These are phyloP conservation scores for Anguilla megastoma DNA, from an alignment of 2,797 vertebrate species.

Conservation along the genomic window DNA sequence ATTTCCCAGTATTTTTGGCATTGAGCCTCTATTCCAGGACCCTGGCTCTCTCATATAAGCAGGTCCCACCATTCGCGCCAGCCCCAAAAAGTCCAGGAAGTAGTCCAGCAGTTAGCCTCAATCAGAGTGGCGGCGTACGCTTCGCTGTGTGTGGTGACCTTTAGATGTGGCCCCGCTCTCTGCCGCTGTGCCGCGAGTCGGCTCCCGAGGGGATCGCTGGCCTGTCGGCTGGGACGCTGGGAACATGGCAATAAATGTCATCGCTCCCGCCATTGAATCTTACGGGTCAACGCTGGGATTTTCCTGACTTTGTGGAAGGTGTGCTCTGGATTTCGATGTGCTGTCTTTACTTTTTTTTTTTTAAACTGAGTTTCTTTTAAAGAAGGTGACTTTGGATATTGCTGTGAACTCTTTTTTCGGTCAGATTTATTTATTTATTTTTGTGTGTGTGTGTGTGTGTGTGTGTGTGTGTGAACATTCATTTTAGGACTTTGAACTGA, in stretches of 20 bases:
- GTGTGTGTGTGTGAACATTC: conserved; percentile 6
- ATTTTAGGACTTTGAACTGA: conserved; percentile 15
- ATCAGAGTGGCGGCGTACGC: conserved; percentile 33
- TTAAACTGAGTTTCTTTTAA: background rate
- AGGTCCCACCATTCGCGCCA: background rate
- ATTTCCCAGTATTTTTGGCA: conserved; percentile 13
- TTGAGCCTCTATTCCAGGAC: background rate
- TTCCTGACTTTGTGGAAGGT: conserved; percentile 13
- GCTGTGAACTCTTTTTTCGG: background rate
- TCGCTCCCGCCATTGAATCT: conserved; percentile 41
- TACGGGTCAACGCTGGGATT: conserved; percentile 37
- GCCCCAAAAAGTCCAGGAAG: conserved; percentile 32
- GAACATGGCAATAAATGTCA: conserved; percentile 49
- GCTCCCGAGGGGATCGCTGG: background rate
- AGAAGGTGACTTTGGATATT: background rate
- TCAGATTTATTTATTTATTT: conserved; percentile 9
- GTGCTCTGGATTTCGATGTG: background rate
- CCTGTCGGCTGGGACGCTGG: background rate
- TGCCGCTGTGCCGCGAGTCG: conserved; percentile 32
- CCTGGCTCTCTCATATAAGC: conserved; percentile 5
- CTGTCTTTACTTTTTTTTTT: background rate
- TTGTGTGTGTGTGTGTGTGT: conserved; percentile 2
- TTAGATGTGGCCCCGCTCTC: conserved; percentile 36
- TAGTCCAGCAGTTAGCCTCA: conserved; percentile 37
- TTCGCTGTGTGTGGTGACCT: conserved; percentile 49